These are phyloP conservation scores for Scaptomyza graminum DNA, from an alignment of 1,140 invertebrate species.

Conservation along the genomic window DNA sequence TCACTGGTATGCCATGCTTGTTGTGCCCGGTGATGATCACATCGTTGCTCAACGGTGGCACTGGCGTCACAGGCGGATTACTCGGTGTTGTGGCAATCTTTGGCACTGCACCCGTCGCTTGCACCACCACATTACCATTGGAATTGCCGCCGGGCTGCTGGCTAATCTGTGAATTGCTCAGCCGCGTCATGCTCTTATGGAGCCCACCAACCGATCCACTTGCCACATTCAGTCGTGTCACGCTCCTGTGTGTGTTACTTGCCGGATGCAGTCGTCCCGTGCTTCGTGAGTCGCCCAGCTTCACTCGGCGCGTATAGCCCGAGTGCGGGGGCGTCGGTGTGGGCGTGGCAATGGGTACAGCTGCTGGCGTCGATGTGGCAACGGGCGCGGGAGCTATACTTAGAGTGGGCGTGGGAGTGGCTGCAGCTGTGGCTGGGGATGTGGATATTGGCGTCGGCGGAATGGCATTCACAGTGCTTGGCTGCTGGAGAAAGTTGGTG, in stretches of 20 bases:
- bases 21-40: constrained; percentile 84
- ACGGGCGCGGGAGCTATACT: constrained; percentile 24
- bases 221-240: constrained; percentile 89
- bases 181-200: constrained; percentile 92
- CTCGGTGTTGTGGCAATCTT: constrained; percentile 60
- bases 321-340: constrained; percentile 77
- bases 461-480: constrained; percentile 2
- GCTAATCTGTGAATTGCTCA: constrained; percentile 89
- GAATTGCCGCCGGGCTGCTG: constrained; percentile 74
- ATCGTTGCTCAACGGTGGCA: constrained; percentile 80
- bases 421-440: background rate
- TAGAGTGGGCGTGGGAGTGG: constrained; percentile 5
- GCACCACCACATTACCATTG: constrained; percentile 76
- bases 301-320: constrained; percentile 87
- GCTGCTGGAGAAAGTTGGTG: constrained; percentile 33
- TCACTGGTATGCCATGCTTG: constrained; percentile 84
- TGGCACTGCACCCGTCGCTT: constrained; percentile 65
- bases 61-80: constrained; percentile 78
- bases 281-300: constrained; percentile 88
- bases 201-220: constrained; percentile 90
- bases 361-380: constrained; percentile 34
- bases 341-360: constrained; percentile 41
- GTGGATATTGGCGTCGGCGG: constrained; percentile 5
- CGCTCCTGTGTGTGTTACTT: constrained; percentile 88
- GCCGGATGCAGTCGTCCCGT: constrained; percentile 88